Evolutionary conservation across 2,797 vertebrate genomes (phyloP).

Genomic region (Euthynnus affinis): DNA sequence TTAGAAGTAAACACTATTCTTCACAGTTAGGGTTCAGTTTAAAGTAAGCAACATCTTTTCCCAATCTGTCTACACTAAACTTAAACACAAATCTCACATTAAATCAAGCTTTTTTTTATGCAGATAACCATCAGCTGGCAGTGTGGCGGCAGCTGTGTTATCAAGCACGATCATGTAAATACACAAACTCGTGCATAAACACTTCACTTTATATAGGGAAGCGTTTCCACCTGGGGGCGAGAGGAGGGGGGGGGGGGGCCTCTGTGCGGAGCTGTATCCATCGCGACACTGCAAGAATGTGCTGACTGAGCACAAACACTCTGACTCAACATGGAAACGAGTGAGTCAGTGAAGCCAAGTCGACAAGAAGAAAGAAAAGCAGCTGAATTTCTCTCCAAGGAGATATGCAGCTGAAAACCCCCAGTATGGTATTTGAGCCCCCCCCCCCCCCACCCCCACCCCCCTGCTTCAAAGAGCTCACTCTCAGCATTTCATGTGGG

Average conservation of each 20-base stretch:
- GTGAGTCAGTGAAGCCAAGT: conserved; percentile 77
- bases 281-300: conserved; percentile 76
- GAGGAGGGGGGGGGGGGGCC: conserved; percentile 26
- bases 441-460: background rate
- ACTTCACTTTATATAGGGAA: conserved; percentile 49
- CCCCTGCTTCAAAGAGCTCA: conserved; percentile 56
- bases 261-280: conserved; percentile 66
- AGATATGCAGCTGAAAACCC: conserved; percentile 67
- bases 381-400: conserved; percentile 69
- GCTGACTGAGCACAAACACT: conserved; percentile 81
- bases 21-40: background rate
- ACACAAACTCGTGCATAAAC: conserved; percentile 49
- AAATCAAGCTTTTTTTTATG: conserved; percentile 10
- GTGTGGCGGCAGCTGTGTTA: conserved; percentile 47
- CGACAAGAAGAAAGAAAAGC: conserved; percentile 64
- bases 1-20: background rate
- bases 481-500: conserved; percentile 69
- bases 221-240: conserved; percentile 47
- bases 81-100: background rate
- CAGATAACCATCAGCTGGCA: conserved; percentile 25
- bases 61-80: background rate
- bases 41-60: background rate
- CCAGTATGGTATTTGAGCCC: conserved; percentile 55
- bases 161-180: conserved; percentile 44
- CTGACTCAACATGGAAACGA: conserved; percentile 83